Conservation (phyloP, 1,140 invertebrate genomes). For the Papilio polytes region DNA sequence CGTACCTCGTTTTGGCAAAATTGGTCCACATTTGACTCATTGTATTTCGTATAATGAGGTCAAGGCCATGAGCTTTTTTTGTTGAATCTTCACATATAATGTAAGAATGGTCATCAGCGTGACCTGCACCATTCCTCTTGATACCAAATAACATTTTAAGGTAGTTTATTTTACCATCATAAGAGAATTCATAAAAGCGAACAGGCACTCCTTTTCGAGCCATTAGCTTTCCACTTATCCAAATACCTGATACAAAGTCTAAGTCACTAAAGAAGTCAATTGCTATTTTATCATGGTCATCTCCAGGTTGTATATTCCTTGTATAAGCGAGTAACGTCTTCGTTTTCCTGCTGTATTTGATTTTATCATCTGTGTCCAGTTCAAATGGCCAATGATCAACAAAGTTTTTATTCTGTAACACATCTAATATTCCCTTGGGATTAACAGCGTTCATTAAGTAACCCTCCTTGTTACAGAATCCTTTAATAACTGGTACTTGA, state of each 20-base stretch:
- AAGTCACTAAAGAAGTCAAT: constrained; percentile 70
- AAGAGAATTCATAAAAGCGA: constrained; percentile 72
- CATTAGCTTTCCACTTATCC: constrained; percentile 64
- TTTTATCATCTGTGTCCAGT: constrained; percentile 45
- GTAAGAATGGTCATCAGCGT: constrained; percentile 81
- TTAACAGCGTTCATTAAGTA: constrained; percentile 54
- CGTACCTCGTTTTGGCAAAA: constrained; percentile 85
- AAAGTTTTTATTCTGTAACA: constrained; percentile 54
- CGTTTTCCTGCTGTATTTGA: constrained; percentile 36
- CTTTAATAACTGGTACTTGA: constrained; percentile 79
- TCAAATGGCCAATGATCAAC: constrained; percentile 49
- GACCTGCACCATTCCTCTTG: constrained; percentile 70
- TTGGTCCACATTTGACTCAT: constrained; percentile 84
- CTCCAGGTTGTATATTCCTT: constrained; percentile 37
- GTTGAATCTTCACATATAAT: constrained; percentile 66
- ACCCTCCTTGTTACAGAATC: constrained; percentile 79
- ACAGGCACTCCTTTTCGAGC: constrained; percentile 51
- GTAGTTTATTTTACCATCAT: constrained; percentile 75
- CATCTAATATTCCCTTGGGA: constrained; percentile 42
- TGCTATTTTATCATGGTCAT: constrained; percentile 46
- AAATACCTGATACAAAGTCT: constrained; percentile 75
- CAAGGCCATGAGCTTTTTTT: constrained; percentile 65
- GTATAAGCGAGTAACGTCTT: constrained; percentile 59
- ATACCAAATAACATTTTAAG: constrained; percentile 75
- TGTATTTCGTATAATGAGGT: constrained; percentile 69